Base-by-base conservation (phyloP, 35 echinoderm and acorn worm genomes). In the Apostichopus parvimensis region DNA sequence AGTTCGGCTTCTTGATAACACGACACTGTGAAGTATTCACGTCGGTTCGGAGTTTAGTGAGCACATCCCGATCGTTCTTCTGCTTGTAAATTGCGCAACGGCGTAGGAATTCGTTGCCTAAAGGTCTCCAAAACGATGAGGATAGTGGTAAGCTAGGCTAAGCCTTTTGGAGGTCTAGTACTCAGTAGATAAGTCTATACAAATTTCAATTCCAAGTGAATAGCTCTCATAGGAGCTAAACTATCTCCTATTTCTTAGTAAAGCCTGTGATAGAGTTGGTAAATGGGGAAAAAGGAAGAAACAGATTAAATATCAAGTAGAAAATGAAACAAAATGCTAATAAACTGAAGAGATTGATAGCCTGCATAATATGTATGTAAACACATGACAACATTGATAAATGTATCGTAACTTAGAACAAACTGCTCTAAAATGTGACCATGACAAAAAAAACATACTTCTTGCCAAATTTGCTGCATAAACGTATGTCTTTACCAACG, bases 261-360 rank as follows among this genome's bases (percentile, higher is more conserved):
- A 84, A 84, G 81, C 81, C 81, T 84, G 81, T 58, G 81, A 59
- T 84, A 84, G 52, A 59, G 57, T 84, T 59, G 81, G 81, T 84
- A 59, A 55, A 84, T 20, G 57, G 81, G 58, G 6, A 56, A 84
- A 84, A 84, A 21, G 55, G 53, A 59, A 83, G 34, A 84, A n/a
- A 58, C 17, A 59, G 20, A 84, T 58, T 84, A 57, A 18, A n/a
- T 56, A 58, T 9, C 6, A 13, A 15, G 22, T 84, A 7, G 55
- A 18, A 23, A 84, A 21, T 61, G 58, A 61, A 61, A 61, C 6
- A 61, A 61, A 61, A 45, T 45, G 2, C 34, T 45, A 45, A 45
- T 45, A 4, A 45, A 45, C 34, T 45, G 34, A 45, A 45, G 34
- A 45, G 34, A 45, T 45, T 45, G 34, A 45, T 45, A 0, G 34